phyloP scores from a whole-genome alignment of 1,140 invertebrate genomes.

The Trichonephila clavata region DNA sequence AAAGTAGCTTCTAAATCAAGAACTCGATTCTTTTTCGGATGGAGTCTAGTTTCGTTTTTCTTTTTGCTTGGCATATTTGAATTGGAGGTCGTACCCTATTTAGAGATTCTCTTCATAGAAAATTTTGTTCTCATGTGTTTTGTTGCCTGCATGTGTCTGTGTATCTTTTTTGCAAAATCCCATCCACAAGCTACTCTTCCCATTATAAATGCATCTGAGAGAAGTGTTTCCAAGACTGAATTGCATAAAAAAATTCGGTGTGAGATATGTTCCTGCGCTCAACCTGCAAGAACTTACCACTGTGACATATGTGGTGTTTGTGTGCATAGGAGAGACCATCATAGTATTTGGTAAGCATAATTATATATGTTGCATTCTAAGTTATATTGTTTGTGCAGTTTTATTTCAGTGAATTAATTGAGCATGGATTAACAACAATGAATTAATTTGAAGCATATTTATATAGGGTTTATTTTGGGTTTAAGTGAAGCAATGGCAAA shows the following conservation, averaged over 20 bases:
- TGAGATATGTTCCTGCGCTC: conserved; percentile 43
- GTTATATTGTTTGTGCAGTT: neutral
- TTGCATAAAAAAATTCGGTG: conserved; percentile 31
- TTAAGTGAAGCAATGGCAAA: no score
- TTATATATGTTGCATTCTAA: neutral
- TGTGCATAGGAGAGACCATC: conserved; percentile 65
- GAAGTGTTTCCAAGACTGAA: neutral
- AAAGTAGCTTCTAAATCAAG: conserved; percentile 25
- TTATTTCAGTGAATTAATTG: neutral
- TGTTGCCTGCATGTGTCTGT: conserved; percentile 69
- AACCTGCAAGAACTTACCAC: conserved; percentile 60
- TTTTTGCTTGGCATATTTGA: conserved; percentile 72
- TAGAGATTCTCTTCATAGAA: conserved; percentile 75
- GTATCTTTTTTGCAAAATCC: conserved; percentile 46
- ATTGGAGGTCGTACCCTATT: conserved; percentile 77
- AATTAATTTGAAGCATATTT: neutral
- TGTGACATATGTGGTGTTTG: conserved; percentile 70
- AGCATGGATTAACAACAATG: neutral
- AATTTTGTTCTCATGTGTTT: conserved; percentile 75
- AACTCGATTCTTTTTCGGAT: conserved; percentile 61
- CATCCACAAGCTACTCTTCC: neutral
- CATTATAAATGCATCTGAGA: neutral
- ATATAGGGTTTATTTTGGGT: neutral
- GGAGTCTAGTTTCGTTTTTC: conserved; percentile 59
- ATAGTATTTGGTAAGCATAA: conserved; percentile 68